Base-by-base conservation (phyloP, 2,113 vertebrate species). In the Hypomesus transpacificus region DNA sequence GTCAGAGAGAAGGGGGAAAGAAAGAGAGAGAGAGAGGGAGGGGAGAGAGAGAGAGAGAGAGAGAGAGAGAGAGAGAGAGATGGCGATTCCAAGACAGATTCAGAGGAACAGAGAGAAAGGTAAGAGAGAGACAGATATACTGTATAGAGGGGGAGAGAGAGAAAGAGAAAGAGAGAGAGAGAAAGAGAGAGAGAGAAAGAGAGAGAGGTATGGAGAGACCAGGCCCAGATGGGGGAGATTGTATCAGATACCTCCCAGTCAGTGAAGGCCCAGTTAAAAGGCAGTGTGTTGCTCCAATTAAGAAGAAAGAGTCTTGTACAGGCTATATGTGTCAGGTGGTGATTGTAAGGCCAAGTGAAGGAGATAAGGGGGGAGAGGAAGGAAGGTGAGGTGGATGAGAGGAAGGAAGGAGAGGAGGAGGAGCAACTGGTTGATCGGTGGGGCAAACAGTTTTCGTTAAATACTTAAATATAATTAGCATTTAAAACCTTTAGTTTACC, bases 151-250 rank as follows among this genome's bases (percentile, higher is more conserved):
- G 54, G 54, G 13, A 0, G 54, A 57, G 54, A 57, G 54, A 57
- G 54, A 8, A 0, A 21, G 17, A 58, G n/a, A n/a, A 20, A 58
- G 56, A 20, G 17, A 22, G 57, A 59, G 57, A 56, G 16, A 22
- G 57, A 24, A 21, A 8, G 57, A 17, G 53, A 56, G 5, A 8
- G 6, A 7, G 6, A n/a, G 16, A 4, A 0, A 18, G n/a, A 18
- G 53, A n/a, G 53, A 56, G 53, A 18, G 53, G 17, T 4, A 56
- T 3, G n/a, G 53, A 56, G 53, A 11, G 5, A 46, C 39, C 39
- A 56, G 53, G 53, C 9, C 16, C 7, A 18, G 14, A 56, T 56
- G 53, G 17, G 14, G 81, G 69, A 82, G 73, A 87, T 83, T 83
- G 79, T 24, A 18, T 34, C 76, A 85, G 66, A 80, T 71, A 77